Evolutionary conservation across 2,888 invertebrate species (phyloP).

Genomic region (Luperina testacea): DNA sequence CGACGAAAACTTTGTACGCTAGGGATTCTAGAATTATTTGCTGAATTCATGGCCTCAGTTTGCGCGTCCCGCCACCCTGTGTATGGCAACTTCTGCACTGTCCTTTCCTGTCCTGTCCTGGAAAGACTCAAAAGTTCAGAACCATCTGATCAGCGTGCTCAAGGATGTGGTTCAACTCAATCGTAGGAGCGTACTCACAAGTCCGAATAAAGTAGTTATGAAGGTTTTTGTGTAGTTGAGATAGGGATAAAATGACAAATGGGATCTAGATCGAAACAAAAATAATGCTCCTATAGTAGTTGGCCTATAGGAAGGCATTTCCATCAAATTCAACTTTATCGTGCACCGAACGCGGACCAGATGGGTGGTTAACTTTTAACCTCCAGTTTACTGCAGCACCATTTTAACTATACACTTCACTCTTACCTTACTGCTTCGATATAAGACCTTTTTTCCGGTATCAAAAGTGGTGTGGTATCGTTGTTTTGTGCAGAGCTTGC

Average conservation of each 20-base stretch:
- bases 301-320: slow-evolving; percentile 35
- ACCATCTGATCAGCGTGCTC: neutral
- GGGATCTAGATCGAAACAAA: neutral
- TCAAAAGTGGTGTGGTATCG: neutral
- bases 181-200: neutral
- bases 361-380: slow-evolving; percentile 81
- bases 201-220: neutral
- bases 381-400: slow-evolving; percentile 64
- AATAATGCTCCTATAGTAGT: slow-evolving; percentile 27
- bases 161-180: neutral
- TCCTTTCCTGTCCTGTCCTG: neutral
- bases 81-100: neutral
- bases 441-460: slow-evolving; percentile 21
- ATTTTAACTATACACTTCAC: slow-evolving; percentile 12
- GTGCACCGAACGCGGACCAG: slow-evolving; percentile 71
- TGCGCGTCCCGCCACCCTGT: too few species aligned
- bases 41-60: too few species aligned
- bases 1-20: too few species aligned
- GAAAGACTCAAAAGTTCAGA: neutral
- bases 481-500: slow-evolving; percentile 43
- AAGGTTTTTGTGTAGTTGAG: neutral
- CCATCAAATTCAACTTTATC: slow-evolving; percentile 64
- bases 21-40: too few species aligned
- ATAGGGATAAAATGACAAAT: neutral
- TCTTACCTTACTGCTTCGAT: neutral